Evolutionary conservation across 2,888 invertebrate species (phyloP), one percentile per base, ranked within the genome.

Genomic region (Tuta absoluta): DNA sequence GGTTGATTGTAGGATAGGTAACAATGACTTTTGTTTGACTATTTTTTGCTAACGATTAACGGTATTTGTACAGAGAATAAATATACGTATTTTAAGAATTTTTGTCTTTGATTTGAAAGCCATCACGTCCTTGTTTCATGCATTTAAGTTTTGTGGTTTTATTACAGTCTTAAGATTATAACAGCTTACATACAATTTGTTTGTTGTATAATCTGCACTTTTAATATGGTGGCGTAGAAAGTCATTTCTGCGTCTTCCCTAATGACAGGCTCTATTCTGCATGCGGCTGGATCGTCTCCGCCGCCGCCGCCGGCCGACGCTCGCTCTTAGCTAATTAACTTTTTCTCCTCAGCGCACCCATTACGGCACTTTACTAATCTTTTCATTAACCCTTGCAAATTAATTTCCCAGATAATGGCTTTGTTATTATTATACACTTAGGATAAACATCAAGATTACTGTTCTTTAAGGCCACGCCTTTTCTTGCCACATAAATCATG

Each of bases 291-390:
- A 66, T 59, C 63, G 65, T 63, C 63, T 1, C 7, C 10, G 8
- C 7, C n/a, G 41, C 3, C 45, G 63, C 63, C 63, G 56, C 23
- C 67, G 65, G 60, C 59, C 19, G 11, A 1, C 51, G 51, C 51
- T 60, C 61, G 49, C 65, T 68, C 68, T 68, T 66, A 71, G 66
- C 68, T 69, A 70, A 69, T 71, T 71, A 70, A 68, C 69, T 70
- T 71, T 71, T 71, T 67, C 66, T 64, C 64, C 66, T 61, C 62
- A 65, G 66, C 63, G 62, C 57, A 61, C 63, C 67, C 64, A 66
- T 67, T 67, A 65, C 58, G 62, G 60, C 66, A 66, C 67, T 68
- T 66, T 61, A 66, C 51, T 64, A 67, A 69, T 69, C 69, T 67
- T 69, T 65, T 66, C 69, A 69, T 67, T 69, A 68, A 66, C 53